Evolutionary conservation across 2,888 invertebrate species (phyloP), one percentile per base, ranked within the genome.

Genomic region (Harpalus rubripes): DNA sequence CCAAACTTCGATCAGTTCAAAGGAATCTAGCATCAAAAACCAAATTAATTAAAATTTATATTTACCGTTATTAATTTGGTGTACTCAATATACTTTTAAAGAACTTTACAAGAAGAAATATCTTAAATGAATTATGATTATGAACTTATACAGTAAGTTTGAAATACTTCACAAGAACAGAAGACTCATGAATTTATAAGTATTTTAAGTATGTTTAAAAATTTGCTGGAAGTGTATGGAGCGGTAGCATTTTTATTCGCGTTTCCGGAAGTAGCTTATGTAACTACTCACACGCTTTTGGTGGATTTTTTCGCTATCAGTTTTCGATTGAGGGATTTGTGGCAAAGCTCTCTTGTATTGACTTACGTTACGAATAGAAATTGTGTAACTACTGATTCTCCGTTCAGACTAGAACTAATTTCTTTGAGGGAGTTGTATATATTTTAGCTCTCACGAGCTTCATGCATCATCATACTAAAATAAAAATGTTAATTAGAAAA

Each of bases 11-110:
- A 52, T 52, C 44, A 52, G 44, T 52, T 52, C 44, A 52, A 52
- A 52, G 12, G 44, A 52, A 52, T 52, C 44, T 10, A 10, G 44
- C 44, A 10, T 12, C 44, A 52, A 52, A 52, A 10, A 52, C 0
- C 44, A 52, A 52, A 52, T 52, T 52, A 52, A 52, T 52, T 52
- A 52, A 52, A 52, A 52, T 52, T 52, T 52, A 52, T 52, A 52
- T 52, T 52, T 52, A 52, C 44, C 44, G 44, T 52, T 52, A 52
- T 52, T 52, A 52, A 52, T 52, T 52, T 52, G 12, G 44, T 52
- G 12, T 52, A 52, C 12, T 52, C 44, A 52, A 52, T 10, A 52
- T 52, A 52, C 12, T 12, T 44, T 44, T 52, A 52, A 52, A 52
- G 44, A 52, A 52, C 10, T 52, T 52, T 52, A 0, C 12, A 32